phyloP scores from a whole-genome alignment of 2,113 vertebrate genomes.

The Pygathrix nemaeus region DNA sequence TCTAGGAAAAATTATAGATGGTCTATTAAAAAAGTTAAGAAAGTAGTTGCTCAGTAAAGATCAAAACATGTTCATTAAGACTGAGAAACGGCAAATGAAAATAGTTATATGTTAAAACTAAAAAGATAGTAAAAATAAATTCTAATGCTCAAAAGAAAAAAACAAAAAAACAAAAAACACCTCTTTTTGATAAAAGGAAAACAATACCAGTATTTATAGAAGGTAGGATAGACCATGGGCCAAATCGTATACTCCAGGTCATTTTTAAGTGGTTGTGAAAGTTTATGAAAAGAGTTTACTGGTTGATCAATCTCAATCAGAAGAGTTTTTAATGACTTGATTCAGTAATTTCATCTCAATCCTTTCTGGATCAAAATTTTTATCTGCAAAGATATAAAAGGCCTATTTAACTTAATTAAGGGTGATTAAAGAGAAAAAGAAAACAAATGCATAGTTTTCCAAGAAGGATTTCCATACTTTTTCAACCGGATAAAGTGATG shows the following conservation, averaged over 20 bases:
- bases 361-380: background rate
- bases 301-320: background rate
- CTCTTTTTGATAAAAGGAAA: background rate
- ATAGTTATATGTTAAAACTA: background rate
- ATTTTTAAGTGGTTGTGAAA: background rate
- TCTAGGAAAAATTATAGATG: background rate
- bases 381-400: background rate
- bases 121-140: conserved; percentile 8
- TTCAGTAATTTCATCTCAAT: background rate
- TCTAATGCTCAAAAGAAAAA: background rate
- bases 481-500: background rate
- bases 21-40: background rate
- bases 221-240: background rate
- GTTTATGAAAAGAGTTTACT: background rate
- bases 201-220: background rate
- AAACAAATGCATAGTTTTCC: background rate
- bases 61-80: background rate
- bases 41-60: background rate
- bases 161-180: no score
- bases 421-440: background rate
- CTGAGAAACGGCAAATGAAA: background rate
- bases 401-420: background rate
- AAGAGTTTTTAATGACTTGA: background rate
- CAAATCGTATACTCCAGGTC: no score
- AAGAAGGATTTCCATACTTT: background rate